Evolutionary conservation across 2,888 invertebrate genomes (phyloP), one percentile per base, ranked within the genome.

Genomic region (Eupeodes luniger): DNA sequence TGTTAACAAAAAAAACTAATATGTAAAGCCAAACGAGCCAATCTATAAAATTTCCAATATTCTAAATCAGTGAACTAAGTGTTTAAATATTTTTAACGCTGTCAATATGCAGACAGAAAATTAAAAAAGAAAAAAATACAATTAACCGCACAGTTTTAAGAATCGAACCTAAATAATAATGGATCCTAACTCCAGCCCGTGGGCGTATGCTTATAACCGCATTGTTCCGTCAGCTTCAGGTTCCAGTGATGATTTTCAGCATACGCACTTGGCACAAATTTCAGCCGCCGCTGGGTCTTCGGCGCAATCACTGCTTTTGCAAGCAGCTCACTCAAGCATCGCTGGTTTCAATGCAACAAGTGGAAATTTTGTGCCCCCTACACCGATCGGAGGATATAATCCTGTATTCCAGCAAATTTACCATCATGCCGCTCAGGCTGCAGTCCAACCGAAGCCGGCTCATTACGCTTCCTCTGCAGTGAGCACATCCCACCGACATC

Each of bases 141-240:
- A 19, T 2, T 36, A 34, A 67, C 36, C 2, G 3, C 53, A 27
- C 53, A n/a, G n/a, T 16, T 51, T n/a, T n/a, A 67, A n/a, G 3
- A 69, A 69, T 40, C 16, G 16, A 53, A 70, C n/a, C 10, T 47
- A 47, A 59, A 10, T 5, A 89, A 90, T 88, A 89, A 97, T 97
- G 97, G 97, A 97, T 96, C 97, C 97, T 93, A 93, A 93, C 90
- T 97, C 96, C 94, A 97, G 97, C 94, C 97, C 97, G 95, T 97
- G 97, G 97, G 96, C 96, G 93, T 96, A 96, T 93, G 96, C 97
- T 91, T 97, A 97, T 95, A 97, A 97, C 94, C 96, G 97, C 92
- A 94, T 97, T 94, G 93, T 93, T 79, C 96, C 96, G 93, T 95
- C 96, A 91, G 96, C 96, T 90, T 95, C 96, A 92, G 94, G 96